A percentile compares a stretch with the other conserved stretches of the same genome.
These are phyloP conservation scores for Crypturellus undulatus DNA, from an alignment of 2,113 vertebrate genomes.

Conservation along the genomic window DNA sequence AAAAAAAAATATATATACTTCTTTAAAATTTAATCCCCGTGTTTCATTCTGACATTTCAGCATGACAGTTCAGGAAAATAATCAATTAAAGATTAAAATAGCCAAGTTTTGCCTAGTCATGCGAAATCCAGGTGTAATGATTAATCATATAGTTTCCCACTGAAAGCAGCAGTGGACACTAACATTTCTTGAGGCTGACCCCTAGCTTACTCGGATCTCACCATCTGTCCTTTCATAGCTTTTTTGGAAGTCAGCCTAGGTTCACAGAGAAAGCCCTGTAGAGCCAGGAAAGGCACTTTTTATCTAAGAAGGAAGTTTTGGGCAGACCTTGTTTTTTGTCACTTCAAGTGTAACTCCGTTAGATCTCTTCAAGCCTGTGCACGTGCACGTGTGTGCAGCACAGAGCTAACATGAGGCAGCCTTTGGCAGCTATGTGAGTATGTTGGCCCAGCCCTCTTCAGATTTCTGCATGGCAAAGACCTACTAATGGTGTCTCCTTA, in stretches of 20 bases:
- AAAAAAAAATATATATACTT: no score
- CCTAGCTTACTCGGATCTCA: not conserved
- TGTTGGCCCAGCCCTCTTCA: not conserved
- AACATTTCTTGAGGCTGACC: not conserved
- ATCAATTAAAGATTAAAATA: not conserved
- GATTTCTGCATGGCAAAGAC: not conserved
- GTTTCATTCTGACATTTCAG: not conserved
- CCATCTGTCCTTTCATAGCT: not conserved
- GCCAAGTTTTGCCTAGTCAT: not conserved
- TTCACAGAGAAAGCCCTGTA: not conserved
- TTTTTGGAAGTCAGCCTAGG: not conserved
- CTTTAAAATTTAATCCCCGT: not conserved
- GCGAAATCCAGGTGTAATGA: not conserved
- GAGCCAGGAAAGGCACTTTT: not conserved
- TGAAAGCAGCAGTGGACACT: not conserved
- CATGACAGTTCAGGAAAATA: not conserved
- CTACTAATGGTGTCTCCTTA: fast-evolving
- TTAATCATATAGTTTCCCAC: not conserved
- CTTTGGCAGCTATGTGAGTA: not conserved
- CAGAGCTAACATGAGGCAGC: not conserved
- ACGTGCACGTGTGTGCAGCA: not conserved
- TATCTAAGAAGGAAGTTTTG: not conserved
- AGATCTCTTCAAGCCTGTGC: not conserved
- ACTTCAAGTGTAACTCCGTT: not conserved
- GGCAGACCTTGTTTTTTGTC: not conserved